Percentiles rank a stretch among this genome's conserved stretches.
phyloP scores from a whole-genome alignment of 2,113 vertebrate genomes.

The Alexandromys fortis region DNA sequence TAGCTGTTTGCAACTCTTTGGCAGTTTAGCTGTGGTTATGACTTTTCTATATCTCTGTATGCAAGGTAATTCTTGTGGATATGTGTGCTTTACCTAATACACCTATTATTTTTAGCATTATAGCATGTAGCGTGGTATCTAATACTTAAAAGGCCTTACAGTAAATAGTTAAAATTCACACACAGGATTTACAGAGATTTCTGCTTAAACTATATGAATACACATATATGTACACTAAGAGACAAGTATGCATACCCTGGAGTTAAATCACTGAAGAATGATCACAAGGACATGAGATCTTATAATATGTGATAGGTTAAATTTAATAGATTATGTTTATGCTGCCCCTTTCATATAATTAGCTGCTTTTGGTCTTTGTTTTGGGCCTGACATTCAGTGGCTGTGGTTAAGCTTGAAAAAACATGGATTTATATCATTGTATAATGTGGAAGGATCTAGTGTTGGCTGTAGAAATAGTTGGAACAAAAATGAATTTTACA shows the following conservation, averaged over 20 bases:
- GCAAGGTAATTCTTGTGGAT: conserved; percentile 39
- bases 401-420: neutral
- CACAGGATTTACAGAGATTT: conserved; percentile 26
- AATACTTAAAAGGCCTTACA: neutral
- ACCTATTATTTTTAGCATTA: conserved; percentile 6
- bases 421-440: neutral
- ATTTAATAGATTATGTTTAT: conserved; percentile 27
- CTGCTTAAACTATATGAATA: neutral
- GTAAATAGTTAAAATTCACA: conserved; percentile 41
- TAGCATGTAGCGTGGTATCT: neutral
- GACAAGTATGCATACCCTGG: neutral
- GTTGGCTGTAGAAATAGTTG: neutral
- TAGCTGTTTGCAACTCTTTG: conserved; percentile 13
- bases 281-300: neutral
- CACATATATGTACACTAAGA: neutral
- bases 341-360: conserved; percentile 24
- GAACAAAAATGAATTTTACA: neutral
- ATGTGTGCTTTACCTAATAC: neutral
- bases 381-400: neutral
- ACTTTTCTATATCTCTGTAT: neutral
- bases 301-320: conserved; percentile 17
- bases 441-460: neutral
- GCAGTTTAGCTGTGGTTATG: neutral
- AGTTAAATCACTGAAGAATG: conserved; percentile 23
- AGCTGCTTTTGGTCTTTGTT: conserved; percentile 16